These are phyloP conservation scores for Hippasteria phrygiana DNA, from an alignment of 53 echinoderm and acorn worm species.

Conservation along the genomic window DNA sequence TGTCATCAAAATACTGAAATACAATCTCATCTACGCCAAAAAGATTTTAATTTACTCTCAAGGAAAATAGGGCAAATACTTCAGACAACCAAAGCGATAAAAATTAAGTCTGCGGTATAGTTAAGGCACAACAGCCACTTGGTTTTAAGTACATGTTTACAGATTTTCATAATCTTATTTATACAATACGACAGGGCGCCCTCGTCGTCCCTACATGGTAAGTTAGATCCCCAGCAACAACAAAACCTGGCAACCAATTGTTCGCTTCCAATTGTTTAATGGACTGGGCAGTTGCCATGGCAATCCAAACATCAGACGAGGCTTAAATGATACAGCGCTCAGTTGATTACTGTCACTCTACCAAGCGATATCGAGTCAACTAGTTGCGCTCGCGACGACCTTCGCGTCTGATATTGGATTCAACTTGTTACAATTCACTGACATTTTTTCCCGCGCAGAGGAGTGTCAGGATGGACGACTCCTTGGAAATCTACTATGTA, in stretches of 20 bases:
- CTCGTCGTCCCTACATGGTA: neutral
- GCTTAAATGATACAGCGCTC: neutral
- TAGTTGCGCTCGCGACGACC: neutral
- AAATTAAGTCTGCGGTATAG: too few relatives aligned
- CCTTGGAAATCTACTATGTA: neutral
- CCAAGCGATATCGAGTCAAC: neutral
- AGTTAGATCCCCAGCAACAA: neutral
- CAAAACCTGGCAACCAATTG: neutral
- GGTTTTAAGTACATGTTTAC: too few relatives aligned
- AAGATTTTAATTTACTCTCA: too few relatives aligned
- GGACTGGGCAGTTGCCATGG: conserved; percentile 13
- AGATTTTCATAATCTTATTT: neutral
- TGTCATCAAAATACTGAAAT: too few relatives aligned
- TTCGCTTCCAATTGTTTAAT: neutral
- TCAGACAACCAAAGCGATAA: too few relatives aligned
- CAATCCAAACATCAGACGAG: conserved; percentile 14
- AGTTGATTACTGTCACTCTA: neutral
- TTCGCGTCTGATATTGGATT: neutral
- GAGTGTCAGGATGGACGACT: neutral
- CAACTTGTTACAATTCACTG: neutral
- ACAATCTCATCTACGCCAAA: too few relatives aligned
- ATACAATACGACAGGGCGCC: neutral
- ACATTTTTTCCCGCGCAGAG: neutral
- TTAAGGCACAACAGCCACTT: too few relatives aligned
- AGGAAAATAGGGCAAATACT: too few relatives aligned